Conservation (phyloP, 2,888 invertebrate species). For the Nymphalis urticae region DNA sequence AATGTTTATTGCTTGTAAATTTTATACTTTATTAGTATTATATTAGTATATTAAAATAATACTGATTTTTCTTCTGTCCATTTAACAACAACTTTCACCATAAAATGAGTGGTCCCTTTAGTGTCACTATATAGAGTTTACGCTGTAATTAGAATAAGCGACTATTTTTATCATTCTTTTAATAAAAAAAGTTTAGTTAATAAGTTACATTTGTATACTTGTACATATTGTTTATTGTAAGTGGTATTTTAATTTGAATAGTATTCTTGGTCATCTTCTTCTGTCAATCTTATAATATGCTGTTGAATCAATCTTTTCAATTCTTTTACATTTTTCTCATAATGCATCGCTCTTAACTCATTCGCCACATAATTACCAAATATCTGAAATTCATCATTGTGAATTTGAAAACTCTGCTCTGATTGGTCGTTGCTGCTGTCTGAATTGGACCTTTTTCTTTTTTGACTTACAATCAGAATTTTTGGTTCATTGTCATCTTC, state of each 20-base stretch:
- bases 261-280: constrained; percentile 22
- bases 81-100: no score
- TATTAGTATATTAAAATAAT: no score
- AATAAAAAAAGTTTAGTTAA: no score
- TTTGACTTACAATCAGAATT: neutral
- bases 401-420: neutral
- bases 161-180: no score
- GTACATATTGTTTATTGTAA: neutral
- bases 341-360: constrained; percentile 22
- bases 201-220: neutral
- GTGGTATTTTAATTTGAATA: constrained; percentile 1
- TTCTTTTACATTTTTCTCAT: constrained; percentile 18
- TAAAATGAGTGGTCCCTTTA: no score
- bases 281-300: constrained; percentile 10
- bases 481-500: neutral
- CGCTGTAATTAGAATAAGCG: no score
- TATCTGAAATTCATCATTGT: constrained; percentile 22
- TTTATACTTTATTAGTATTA: no score
- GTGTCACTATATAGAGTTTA: no score
- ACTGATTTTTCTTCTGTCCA: no score
- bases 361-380: constrained; percentile 26
- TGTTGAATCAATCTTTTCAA: constrained; percentile 20
- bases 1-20: no score
- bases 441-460: neutral
- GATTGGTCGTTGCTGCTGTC: neutral